phyloP scores from a whole-genome alignment of 2,888 invertebrate species.

The Escarpia spicata region DNA sequence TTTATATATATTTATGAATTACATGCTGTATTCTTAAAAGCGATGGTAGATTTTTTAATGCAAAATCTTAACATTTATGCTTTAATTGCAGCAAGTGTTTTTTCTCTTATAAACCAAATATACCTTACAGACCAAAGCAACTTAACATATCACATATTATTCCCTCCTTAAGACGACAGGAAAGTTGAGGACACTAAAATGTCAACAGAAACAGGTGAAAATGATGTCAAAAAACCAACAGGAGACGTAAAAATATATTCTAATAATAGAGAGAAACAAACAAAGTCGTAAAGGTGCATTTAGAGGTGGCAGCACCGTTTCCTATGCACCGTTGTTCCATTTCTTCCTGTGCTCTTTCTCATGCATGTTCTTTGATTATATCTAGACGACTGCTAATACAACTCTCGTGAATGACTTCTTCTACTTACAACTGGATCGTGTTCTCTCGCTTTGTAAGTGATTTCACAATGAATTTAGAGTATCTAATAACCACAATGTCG shows the following conservation, averaged over 20 bases:
- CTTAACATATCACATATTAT: not conserved
- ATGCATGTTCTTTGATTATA: not conserved
- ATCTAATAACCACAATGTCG: not conserved
- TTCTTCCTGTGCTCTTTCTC: not conserved
- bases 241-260: too few species aligned
- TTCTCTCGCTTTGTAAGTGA: not conserved
- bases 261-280: not conserved
- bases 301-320: not conserved
- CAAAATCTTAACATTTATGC: too few species aligned
- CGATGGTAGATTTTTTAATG: too few species aligned
- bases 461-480: not conserved
- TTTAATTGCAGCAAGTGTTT: too few species aligned
- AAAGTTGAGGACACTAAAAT: not conserved
- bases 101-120: too few species aligned
- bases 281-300: not conserved
- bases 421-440: not conserved
- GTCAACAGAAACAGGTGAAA: not conserved
- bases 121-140: too few species aligned
- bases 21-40: too few species aligned
- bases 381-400: not conserved
- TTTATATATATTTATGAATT: too few species aligned
- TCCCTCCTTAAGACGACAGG: not conserved
- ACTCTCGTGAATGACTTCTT: not conserved
- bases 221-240: too few species aligned
- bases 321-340: not conserved